These are phyloP conservation scores for Agriopis aurantiaria DNA, from an alignment of 2,888 invertebrate genomes.

Conservation along the genomic window DNA sequence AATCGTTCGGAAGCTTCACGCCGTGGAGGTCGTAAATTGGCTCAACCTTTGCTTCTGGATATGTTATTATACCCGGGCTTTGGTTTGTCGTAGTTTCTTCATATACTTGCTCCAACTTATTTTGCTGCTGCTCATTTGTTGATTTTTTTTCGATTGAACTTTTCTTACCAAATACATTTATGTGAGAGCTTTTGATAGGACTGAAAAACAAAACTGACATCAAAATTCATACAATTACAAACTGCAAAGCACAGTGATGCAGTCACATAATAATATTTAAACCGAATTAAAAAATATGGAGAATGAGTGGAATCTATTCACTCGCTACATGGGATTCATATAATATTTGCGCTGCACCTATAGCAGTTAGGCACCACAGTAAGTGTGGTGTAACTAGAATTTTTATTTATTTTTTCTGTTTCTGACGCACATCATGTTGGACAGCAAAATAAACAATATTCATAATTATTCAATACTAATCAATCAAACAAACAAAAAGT, in stretches of 20 bases:
- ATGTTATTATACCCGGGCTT: not conserved
- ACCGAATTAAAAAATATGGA: too few species aligned
- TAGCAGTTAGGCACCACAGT: too few species aligned
- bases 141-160: not conserved
- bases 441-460: too few species aligned
- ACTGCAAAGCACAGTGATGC: not conserved
- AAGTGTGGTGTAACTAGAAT: too few species aligned
- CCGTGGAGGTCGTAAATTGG: not conserved
- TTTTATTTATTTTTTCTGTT: too few species aligned
- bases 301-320: too few species aligned
- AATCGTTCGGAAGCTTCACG: not conserved
- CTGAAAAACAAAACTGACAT: slow-evolving; percentile 6
- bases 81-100: not conserved
- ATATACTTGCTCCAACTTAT: not conserved
- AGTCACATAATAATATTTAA: too few species aligned
- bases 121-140: slow-evolving; percentile 7
- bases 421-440: too few species aligned
- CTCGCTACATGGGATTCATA: too few species aligned
- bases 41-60: not conserved
- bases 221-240: not conserved
- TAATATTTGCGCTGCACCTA: too few species aligned
- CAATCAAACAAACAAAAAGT: too few species aligned
- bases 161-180: slow-evolving; percentile 21
- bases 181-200: slow-evolving; percentile 2
- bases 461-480: too few species aligned